Percentiles rank a stretch among this genome's conserved stretches.
Conservation (phyloP, 1,140 invertebrate species). For the Ceratoteleas bidentatus region DNA sequence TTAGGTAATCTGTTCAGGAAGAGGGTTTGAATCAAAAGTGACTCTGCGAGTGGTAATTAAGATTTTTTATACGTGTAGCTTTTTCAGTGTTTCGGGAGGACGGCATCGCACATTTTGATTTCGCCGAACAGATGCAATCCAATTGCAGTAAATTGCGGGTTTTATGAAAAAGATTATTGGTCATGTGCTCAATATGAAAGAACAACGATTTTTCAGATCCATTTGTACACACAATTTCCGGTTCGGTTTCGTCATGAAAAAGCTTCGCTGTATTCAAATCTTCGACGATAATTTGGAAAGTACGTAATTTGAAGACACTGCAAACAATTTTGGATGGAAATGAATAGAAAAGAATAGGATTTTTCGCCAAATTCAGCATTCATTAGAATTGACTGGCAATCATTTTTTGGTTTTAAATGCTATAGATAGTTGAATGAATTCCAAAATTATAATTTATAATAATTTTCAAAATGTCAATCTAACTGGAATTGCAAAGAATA, state of each 20-base stretch:
- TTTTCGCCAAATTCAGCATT: too few species aligned
- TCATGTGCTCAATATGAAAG: slow-evolving; percentile 17
- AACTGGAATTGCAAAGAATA: too few species aligned
- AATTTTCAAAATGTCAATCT: too few species aligned
- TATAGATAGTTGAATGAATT: too few species aligned
- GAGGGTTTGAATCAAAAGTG: slow-evolving; percentile 52
- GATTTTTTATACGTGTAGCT: slow-evolving; percentile 37
- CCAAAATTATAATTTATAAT: too few species aligned
- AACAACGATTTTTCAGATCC: slow-evolving; percentile 27
- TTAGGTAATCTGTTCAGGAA: slow-evolving; percentile 16
- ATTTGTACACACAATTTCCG: slow-evolving; percentile 12
- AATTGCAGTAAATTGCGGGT: background rate
- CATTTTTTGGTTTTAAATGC: too few species aligned
- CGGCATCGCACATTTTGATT: background rate
- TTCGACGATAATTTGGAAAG: background rate
- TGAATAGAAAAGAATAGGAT: too few species aligned
- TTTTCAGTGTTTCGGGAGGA: slow-evolving; percentile 4
- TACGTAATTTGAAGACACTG: too few species aligned
- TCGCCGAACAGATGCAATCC: background rate
- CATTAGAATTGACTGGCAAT: too few species aligned
- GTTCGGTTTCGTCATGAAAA: too few species aligned
- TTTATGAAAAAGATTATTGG: background rate
- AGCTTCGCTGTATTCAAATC: background rate
- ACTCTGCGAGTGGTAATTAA: slow-evolving; percentile 14
- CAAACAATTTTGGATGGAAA: too few species aligned